Conservation (phyloP, 30 jellyfish, hydroid and myxozoan species). For the Turritopsis rubra region DNA sequence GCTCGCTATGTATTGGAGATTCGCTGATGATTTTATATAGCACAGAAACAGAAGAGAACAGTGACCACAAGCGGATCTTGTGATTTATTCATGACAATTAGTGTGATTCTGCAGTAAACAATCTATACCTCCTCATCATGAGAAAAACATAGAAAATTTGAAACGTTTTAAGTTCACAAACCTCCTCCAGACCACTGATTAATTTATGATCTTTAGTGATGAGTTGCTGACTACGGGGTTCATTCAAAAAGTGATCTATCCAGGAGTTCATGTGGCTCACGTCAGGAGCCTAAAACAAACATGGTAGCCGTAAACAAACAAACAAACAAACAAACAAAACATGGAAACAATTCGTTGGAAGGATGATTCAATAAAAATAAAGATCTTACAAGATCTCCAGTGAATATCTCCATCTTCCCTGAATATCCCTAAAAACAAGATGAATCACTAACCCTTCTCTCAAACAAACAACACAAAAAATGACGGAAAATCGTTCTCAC, state of each 20-base stretch:
- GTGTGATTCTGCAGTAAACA: no score
- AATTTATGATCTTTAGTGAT: constrained; percentile 45
- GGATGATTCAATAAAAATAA: not conserved
- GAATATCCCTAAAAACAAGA: constrained; percentile 35
- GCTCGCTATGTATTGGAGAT: not conserved
- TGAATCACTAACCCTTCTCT: not conserved
- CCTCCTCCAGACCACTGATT: constrained; percentile 63
- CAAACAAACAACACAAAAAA: not conserved
- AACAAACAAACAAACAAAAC: not conserved
- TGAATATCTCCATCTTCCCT: constrained; percentile 41
- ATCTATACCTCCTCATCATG: not conserved
- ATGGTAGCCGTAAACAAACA: not conserved
- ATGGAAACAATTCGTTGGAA: not conserved
- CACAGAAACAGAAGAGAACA: not conserved
- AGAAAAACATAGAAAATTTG: not conserved
- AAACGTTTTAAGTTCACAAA: not conserved
- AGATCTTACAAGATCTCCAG: constrained; percentile 47
- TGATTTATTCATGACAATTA: no score
- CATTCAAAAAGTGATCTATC: constrained; percentile 49
- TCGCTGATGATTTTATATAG: not conserved
- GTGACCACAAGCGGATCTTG: not conserved
- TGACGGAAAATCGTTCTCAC: constrained; percentile 30
- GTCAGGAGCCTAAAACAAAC: constrained; percentile 55
- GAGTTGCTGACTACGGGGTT: constrained; percentile 68
- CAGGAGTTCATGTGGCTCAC: constrained; percentile 48